Percentiles rank a stretch among this genome's conserved stretches.
These are phyloP conservation scores for Cyrtorhinus lividipennis DNA, from an alignment of 1,140 invertebrate species.

Conservation along the genomic window DNA sequence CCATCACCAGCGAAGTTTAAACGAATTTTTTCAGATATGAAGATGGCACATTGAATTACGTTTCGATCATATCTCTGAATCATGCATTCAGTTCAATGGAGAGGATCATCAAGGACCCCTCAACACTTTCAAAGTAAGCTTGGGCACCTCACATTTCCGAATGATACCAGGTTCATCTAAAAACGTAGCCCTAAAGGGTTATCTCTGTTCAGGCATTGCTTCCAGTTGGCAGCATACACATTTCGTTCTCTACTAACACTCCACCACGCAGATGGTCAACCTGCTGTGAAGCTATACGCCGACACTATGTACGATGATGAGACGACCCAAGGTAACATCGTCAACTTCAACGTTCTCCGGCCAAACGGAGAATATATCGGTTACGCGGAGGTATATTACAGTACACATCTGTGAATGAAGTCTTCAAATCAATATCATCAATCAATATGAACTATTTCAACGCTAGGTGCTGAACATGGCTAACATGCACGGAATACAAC, in stretches of 20 bases:
- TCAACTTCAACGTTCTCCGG: slow-evolving; percentile 77
- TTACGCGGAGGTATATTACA: slow-evolving; percentile 57
- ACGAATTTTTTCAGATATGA: slow-evolving; percentile 56
- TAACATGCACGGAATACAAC: slow-evolving; percentile 65
- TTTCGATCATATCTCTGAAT: slow-evolving; percentile 65
- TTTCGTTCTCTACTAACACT: slow-evolving; percentile 45
- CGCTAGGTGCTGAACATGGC: slow-evolving; percentile 73
- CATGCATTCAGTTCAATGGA: slow-evolving; percentile 63
- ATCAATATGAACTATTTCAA: neutral
- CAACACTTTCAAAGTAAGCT: no score
- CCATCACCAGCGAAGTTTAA: neutral
- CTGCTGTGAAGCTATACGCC: slow-evolving; percentile 55
- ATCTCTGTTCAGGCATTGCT: slow-evolving; percentile 53
- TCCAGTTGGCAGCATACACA: slow-evolving; percentile 56
- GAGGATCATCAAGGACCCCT: no score
- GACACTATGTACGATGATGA: slow-evolving; percentile 48
- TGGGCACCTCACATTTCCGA: slow-evolving; percentile 36
- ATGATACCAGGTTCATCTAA: no score
- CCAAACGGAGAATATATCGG: slow-evolving; percentile 66
- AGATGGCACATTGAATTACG: slow-evolving; percentile 81
- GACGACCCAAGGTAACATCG: slow-evolving; percentile 60
- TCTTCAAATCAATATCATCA: neutral
- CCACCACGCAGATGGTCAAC: slow-evolving; percentile 57
- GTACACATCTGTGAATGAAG: neutral
- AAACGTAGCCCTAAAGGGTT: no score